Base-by-base conservation (phyloP, 2,888 invertebrate genomes). In the Sinodicranocentrus sp. region DNA sequence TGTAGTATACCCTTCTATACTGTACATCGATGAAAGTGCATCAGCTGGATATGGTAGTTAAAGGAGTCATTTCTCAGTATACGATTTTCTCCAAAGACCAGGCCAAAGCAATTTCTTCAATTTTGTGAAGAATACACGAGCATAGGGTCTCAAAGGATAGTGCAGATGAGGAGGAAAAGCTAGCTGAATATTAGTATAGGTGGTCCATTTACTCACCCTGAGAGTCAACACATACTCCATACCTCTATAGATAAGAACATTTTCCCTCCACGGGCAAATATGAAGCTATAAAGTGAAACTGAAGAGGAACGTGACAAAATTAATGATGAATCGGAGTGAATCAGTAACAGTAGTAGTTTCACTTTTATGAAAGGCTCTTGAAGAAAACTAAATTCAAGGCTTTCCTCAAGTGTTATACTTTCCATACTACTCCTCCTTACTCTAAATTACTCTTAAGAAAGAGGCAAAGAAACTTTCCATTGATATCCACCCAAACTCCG, bases 271-370 rank as follows among this genome's bases (percentile, higher is more conserved):
- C 13, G 39, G 39, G 39, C 52, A 52, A 52, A 70, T 70, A 70
- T 70, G 54, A 70, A 70, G 70, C 77, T 77, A 67, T 75, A 73
- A 63, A 80, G 63, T 61, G 78, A 70, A 80, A 76, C 76, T 76
- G 71, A 75, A 71, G 75, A 73, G 59, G 54, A 71, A 80, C 84
- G 84, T 84, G 84, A 84, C 80, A 80, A 80, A 84, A 80, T 84
- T 84, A 48, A 71, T 80, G 84, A 84, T 84, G 75, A 80, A 76
- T 82, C 84, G 80, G 17, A 48, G 54, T 48, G 52, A 70, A 70
- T 44, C 54, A 70, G 70, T 52, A 52, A 21, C 2, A 52, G 25
- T n/a, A 70, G 52, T 52, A 25, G 70, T 52, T 25, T 48, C 26
- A 44, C 48, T 48, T 70, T 70, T 48, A 70, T 70, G 70, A 70